A percentile compares a stretch with the other conserved stretches of the same genome.
Evolutionary conservation across 2,113 vertebrate species (phyloP).

Genomic region (Nanorana parkeri): DNA sequence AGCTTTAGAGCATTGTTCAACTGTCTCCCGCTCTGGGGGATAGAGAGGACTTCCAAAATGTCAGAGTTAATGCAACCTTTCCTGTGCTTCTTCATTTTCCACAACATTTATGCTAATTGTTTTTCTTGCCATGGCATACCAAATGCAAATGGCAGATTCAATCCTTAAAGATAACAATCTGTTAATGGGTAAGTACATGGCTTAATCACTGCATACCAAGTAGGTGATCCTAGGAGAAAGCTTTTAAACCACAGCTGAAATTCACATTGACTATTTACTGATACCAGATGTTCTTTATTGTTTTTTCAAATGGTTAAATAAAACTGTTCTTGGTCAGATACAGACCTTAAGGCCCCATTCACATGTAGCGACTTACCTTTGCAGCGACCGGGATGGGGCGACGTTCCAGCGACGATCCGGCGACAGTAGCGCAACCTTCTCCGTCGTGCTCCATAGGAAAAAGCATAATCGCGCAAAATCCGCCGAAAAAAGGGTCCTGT

Average conservation of each 20-base stretch:
- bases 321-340: no score
- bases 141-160: conserved; percentile 51
- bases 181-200: conserved; percentile 45
- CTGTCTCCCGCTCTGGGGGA: conserved; percentile 23
- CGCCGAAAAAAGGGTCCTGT: no score
- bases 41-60: conserved; percentile 40
- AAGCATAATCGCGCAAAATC: no score
- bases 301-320: background rate
- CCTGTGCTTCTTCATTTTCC: conserved; percentile 35
- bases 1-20: conserved; percentile 13
- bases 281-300: background rate
- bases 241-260: conserved; percentile 8
- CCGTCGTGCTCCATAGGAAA: no score
- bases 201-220: conserved; percentile 49
- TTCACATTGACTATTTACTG: conserved; percentile 12
- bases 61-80: conserved; percentile 50
- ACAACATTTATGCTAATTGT: conserved; percentile 55
- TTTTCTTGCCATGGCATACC: conserved; percentile 45
- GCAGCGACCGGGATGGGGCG: no score
- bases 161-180: conserved; percentile 53
- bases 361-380: no score
- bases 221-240: conserved; percentile 26
- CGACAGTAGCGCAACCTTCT: no score
- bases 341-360: no score
- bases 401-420: no score